phyloP scores from a whole-genome alignment of 2,113 vertebrate genomes.

The Phalacrocorax aristotelis region DNA sequence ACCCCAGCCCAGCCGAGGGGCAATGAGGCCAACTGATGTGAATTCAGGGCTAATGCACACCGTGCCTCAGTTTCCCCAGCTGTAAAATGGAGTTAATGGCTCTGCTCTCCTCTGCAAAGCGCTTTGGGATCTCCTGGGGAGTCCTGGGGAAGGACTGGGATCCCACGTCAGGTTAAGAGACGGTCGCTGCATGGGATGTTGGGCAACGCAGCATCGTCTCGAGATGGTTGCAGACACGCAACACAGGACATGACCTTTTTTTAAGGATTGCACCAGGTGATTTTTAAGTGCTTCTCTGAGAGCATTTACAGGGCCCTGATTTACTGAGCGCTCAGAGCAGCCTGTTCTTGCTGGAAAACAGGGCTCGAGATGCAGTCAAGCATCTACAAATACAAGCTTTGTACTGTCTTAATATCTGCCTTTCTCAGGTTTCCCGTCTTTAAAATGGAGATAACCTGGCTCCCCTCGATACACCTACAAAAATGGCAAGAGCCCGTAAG shows the following conservation, averaged over 20 bases:
- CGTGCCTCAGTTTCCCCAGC: not conserved
- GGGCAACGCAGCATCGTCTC: fast-evolving
- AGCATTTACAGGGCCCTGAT: not conserved
- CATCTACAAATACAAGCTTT: not conserved
- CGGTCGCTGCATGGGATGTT: fast-evolving
- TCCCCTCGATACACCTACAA: not conserved
- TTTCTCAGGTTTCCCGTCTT: not conserved
- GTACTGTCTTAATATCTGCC: not conserved
- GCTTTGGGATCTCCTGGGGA: not conserved
- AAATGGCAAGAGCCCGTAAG: not conserved
- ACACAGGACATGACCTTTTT: not conserved
- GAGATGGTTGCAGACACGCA: not conserved
- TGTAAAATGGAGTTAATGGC: not conserved
- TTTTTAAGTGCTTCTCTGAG: not conserved
- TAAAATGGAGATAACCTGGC: not conserved
- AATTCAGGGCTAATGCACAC: not conserved
- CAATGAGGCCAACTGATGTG: fast-evolving
- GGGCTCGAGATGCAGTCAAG: not conserved
- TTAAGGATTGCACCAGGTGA: not conserved
- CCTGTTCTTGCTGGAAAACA: not conserved
- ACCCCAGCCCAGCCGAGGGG: not conserved
- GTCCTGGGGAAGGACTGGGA: not conserved
- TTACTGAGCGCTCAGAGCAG: constrained; percentile 18
- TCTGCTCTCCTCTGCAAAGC: not conserved
- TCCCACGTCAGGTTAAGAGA: not conserved